Percentiles rank a stretch among this genome's conserved stretches.
phyloP scores from a whole-genome alignment of 1,140 invertebrate species.

The Neodiprion virginianus region DNA sequence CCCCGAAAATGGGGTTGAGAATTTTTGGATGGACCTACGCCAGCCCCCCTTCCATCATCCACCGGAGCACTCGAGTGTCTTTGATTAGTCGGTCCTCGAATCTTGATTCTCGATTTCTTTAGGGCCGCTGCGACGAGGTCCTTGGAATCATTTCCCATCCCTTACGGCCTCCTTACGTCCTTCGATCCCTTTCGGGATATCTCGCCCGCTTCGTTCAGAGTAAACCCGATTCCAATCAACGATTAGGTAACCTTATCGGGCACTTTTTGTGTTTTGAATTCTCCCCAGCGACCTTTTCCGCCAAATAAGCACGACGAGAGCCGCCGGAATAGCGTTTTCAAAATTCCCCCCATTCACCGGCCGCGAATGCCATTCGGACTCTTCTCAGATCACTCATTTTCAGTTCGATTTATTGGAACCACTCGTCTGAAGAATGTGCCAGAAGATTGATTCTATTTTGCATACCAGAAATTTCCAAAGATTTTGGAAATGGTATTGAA shows the following conservation, averaged over 20 bases:
- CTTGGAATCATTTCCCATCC: slow-evolving; percentile 11
- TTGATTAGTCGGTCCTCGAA: background rate
- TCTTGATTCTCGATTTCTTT: background rate
- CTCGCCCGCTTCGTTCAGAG: background rate
- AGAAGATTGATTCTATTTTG: too few species aligned
- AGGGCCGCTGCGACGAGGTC: background rate
- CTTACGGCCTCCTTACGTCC: background rate
- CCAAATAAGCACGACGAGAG: background rate
- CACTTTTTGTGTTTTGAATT: background rate
- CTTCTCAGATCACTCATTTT: background rate
- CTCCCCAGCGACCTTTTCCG: background rate
- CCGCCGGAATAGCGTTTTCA: background rate
- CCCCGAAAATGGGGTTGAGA: background rate
- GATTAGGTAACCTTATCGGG: slow-evolving; percentile 11
- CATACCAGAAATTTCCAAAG: background rate
- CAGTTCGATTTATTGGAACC: too few species aligned
- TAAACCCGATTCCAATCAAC: slow-evolving; percentile 7
- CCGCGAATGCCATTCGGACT: background rate
- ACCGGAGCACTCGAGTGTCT: slow-evolving; percentile 7
- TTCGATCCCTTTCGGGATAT: background rate
- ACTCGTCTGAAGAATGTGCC: too few species aligned
- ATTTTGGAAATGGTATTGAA: background rate
- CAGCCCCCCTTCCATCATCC: background rate
- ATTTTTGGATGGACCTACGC: background rate
- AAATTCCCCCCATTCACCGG: background rate